A percentile compares a stretch with the other conserved stretches of the same genome.
Conservation (phyloP, 2,888 invertebrate species). For the Drosophila peninsularis region DNA sequence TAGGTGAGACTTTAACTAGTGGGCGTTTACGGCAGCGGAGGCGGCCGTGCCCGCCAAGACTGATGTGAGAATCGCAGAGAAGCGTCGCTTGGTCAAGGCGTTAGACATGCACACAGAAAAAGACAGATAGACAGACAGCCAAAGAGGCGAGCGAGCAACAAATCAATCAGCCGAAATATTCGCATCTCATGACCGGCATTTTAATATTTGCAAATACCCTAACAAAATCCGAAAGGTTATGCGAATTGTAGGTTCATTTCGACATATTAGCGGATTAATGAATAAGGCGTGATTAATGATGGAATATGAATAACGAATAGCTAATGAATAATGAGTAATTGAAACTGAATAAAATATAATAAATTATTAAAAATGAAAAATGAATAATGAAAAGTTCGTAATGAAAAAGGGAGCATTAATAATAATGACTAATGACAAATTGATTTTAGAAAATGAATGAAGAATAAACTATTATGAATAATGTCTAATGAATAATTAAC, state of each 20-base stretch:
- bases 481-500: neutral
- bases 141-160: constrained; percentile 44
- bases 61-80: neutral
- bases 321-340: neutral
- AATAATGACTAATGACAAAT: neutral
- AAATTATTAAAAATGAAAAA: neutral
- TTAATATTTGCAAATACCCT: constrained; percentile 40
- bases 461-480: neutral
- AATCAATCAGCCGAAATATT: constrained; percentile 68
- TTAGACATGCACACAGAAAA: constrained; percentile 6
- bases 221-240: neutral
- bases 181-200: constrained; percentile 62
- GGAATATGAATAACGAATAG: neutral
- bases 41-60: neutral
- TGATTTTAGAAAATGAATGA: neutral
- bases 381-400: neutral
- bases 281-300: neutral
- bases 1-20: constrained; percentile 54
- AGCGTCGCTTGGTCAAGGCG: constrained; percentile 32
- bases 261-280: neutral
- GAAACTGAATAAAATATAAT: neutral
- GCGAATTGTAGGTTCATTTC: neutral
- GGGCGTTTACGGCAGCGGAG: constrained; percentile 13
- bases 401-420: too few species aligned
- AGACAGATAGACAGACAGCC: constrained; percentile 9